phyloP scores from a whole-genome alignment of 2,888 invertebrate genomes.

The Xanthia togata region DNA sequence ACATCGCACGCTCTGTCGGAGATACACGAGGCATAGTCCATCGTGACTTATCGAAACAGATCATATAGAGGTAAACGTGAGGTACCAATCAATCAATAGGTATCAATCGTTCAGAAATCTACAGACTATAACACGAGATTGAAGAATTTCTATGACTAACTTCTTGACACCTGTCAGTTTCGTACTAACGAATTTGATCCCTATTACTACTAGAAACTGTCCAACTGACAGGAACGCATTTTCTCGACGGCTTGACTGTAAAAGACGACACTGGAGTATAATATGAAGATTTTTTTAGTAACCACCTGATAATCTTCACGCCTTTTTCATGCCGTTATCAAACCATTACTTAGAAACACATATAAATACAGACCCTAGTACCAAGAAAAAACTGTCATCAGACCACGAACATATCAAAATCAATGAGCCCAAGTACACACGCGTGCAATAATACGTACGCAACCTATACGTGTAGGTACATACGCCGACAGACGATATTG shows the following conservation, averaged over 20 bases:
- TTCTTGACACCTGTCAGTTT: too few species aligned
- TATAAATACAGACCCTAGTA: background rate
- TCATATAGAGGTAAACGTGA: background rate
- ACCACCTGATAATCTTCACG: background rate
- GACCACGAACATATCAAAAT: constrained; percentile 54
- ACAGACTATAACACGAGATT: background rate
- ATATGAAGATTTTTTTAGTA: background rate
- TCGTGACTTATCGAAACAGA: background rate
- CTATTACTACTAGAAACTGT: too few species aligned
- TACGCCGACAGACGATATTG: constrained; percentile 87
- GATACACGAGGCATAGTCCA: background rate
- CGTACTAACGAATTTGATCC: too few species aligned
- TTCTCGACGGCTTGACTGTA: too few species aligned
- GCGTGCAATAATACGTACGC: constrained; percentile 76
- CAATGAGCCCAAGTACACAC: constrained; percentile 63
- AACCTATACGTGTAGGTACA: constrained; percentile 81
- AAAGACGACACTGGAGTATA: background rate
- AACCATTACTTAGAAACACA: background rate
- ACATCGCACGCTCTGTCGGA: background rate
- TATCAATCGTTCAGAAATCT: background rate
- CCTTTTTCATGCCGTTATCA: background rate
- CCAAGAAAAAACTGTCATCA: constrained; percentile 29
- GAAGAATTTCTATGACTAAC: too few species aligned
- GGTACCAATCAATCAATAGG: too few species aligned
- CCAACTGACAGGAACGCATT: too few species aligned